phyloP scores from a whole-genome alignment of 2,888 invertebrate genomes.

The Leptura quadrifasciata region DNA sequence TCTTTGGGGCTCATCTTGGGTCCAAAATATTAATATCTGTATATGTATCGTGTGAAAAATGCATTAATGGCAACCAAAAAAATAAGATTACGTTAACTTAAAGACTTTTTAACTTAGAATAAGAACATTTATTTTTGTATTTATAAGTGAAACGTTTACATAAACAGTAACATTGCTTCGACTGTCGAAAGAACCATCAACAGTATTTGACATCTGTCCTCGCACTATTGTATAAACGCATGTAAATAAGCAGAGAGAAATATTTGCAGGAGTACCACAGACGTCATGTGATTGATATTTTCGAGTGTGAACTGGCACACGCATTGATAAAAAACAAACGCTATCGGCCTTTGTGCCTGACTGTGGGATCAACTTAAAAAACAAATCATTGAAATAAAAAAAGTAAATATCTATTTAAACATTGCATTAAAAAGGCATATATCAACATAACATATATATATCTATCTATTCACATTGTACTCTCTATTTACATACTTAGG shows the following conservation, averaged over 20 bases:
- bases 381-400: constrained; percentile 72
- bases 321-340: constrained; percentile 66
- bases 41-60: background rate
- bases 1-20: constrained; percentile 1
- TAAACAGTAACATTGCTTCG: background rate
- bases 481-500: constrained; percentile 70
- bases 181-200: background rate
- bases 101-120: background rate
- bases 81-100: background rate
- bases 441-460: constrained; percentile 69
- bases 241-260: constrained; percentile 37
- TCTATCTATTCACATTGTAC: constrained; percentile 71
- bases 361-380: constrained; percentile 74
- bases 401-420: constrained; percentile 70
- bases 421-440: constrained; percentile 67
- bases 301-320: constrained; percentile 73
- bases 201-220: constrained; percentile 6
- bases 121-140: constrained; percentile 7
- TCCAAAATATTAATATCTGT: background rate
- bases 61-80: background rate
- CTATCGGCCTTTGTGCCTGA: constrained; percentile 72
- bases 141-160: background rate
- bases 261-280: constrained; percentile 58
- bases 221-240: constrained; percentile 14
- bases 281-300: constrained; percentile 66